Base-by-base conservation (phyloP, 2,888 invertebrate genomes). In the Drosophila acutilabella region DNA sequence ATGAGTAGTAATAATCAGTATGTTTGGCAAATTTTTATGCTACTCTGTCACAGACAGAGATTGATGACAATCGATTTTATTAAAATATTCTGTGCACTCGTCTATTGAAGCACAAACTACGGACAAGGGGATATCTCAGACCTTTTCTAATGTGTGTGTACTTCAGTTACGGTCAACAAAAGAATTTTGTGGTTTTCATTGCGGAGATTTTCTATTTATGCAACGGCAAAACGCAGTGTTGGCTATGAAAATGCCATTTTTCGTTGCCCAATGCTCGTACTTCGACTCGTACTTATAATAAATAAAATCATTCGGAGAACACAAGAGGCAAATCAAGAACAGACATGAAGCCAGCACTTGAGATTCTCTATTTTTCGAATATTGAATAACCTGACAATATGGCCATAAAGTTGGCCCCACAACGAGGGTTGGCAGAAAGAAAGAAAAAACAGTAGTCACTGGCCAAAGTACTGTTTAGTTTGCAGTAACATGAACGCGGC, bases 261-360 rank as follows among this genome's bases (percentile, higher is more conserved):
- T 30, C 40, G 14, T 20, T 38, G 26, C 11, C 13, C 13, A 16
- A 23, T 6, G 14, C 33, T 30, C 44, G 33, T 13, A 51, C 4
- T 44, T 45, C 13, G 13, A 18, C 30, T 30, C 10, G 47, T 20
- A 36, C 36, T 36, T 36, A 30, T 42, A 66, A 59, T 74, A 73
- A 73, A 73, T 72, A 67, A 78, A 78, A 73, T 73, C 74, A 72
- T 58, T 78, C 59, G 52, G 56, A 45, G 36, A 62, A 54, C 58
- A 65, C 53, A 65, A 74, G 66, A 78, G 73, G 51, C 74, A 67
- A 73, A 78, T 78, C 78, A 78, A 64, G 52, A 74, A 60, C 74
- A 74, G 74, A 73, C 57, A 66, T 41, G 13, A 13, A 41, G 26
- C 50, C 38, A 58, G n/a, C 53, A 57, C 62, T 71, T 58, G 42